These are phyloP conservation scores for Camponotus floridanus DNA, from an alignment of 1,140 invertebrate species.

Conservation along the genomic window DNA sequence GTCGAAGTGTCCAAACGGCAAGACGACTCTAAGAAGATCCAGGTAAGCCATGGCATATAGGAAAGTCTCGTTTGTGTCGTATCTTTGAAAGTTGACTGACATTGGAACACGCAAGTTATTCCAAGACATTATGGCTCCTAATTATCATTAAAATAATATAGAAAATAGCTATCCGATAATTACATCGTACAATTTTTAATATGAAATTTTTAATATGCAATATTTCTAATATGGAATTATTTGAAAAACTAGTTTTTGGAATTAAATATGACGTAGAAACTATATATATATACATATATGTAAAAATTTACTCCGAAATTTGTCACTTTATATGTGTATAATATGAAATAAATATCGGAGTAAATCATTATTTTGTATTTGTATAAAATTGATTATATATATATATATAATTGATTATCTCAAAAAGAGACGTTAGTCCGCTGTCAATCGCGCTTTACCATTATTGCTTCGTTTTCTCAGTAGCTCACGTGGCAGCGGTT, in stretches of 20 bases:
- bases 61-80: background rate
- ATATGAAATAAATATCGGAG: too few species aligned
- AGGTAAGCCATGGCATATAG: conserved; percentile 69
- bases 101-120: background rate
- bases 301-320: background rate
- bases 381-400: background rate
- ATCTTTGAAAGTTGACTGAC: background rate
- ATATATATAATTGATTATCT: background rate
- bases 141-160: background rate
- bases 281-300: background rate
- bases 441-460: background rate
- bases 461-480: conserved; percentile 5
- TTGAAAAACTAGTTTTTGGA: background rate
- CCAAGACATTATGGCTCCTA: background rate
- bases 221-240: background rate
- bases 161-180: background rate
- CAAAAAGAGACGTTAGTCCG: background rate
- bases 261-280: background rate
- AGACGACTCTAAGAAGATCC: conserved; percentile 79
- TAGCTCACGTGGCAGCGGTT: conserved; percentile 18
- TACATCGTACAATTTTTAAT: background rate
- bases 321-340: too few species aligned
- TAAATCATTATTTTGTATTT: too few species aligned
- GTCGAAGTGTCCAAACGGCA: conserved; percentile 79
- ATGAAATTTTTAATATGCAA: background rate